Percentiles rank a stretch among this genome's conserved stretches.
Evolutionary conservation across 2,888 invertebrate genomes (phyloP).

Genomic region (Dyspetes luteomarginatus): DNA sequence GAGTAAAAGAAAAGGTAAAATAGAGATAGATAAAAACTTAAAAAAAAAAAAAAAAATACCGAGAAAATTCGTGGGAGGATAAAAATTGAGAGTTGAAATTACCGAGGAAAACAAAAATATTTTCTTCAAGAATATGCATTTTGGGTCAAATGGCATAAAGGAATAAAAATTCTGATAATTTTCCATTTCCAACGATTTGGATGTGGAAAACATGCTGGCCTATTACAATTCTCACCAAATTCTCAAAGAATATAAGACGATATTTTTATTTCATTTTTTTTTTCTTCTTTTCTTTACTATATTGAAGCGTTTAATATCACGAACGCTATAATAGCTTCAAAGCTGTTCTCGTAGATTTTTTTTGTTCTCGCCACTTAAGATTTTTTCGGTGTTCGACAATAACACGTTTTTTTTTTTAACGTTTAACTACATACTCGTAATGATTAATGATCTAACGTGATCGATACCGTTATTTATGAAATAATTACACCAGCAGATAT

Average conservation of each 20-base stretch:
- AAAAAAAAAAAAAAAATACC: too few species aligned
- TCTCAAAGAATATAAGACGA: conserved; percentile 39
- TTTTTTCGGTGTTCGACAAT: conserved; percentile 43
- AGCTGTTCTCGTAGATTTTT: conserved; percentile 29
- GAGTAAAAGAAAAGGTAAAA: too few species aligned
- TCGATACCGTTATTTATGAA: conserved; percentile 49
- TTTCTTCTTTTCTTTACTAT: conserved; percentile 21
- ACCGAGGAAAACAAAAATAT: too few species aligned
- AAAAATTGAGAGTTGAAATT: too few species aligned
- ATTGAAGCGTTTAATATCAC: conserved; percentile 56
- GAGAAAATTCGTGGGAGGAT: too few species aligned
- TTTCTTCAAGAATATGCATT: too few species aligned
- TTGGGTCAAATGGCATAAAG: too few species aligned
- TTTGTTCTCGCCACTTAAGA: conserved; percentile 20
- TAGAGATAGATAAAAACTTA: too few species aligned
- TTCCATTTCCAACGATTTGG: too few species aligned
- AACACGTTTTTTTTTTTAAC: conserved; percentile 26
- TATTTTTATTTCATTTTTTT: conserved; percentile 5
- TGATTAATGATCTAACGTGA: conserved; percentile 53
- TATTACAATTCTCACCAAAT: conserved; percentile 28
- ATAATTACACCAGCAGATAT: conserved; percentile 63
- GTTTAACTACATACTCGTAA: conserved; percentile 57
- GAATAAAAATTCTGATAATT: too few species aligned
- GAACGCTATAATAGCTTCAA: conserved; percentile 34
- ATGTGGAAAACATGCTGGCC: too few species aligned